Percentiles rank a stretch among this genome's conserved stretches.
Conservation (phyloP, 2,888 invertebrate genomes). For the Timema cristinae region DNA sequence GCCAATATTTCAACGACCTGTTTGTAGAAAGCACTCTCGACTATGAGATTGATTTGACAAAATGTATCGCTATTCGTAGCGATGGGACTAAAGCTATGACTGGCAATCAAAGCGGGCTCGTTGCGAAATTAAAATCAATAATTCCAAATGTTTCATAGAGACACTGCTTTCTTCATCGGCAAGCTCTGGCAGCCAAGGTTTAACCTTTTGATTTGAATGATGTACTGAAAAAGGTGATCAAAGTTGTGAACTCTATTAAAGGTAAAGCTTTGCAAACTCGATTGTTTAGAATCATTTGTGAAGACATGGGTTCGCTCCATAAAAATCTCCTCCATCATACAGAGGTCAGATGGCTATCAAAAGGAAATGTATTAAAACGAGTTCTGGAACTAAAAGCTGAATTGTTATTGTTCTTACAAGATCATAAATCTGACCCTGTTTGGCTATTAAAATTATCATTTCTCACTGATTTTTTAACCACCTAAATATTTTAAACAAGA, state of each 20-base stretch:
- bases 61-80: constrained; percentile 3
- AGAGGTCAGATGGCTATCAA: background rate
- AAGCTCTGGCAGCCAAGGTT: constrained; percentile 9
- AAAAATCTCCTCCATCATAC: background rate
- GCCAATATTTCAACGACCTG: too few species aligned
- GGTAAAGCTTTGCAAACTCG: too few species aligned
- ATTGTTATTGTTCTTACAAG: background rate
- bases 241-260: too few species aligned
- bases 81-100: background rate
- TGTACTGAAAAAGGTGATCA: background rate
- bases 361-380: background rate
- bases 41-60: background rate
- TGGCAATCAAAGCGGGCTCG: background rate
- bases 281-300: constrained; percentile 2
- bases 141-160: background rate
- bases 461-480: background rate
- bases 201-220: background rate
- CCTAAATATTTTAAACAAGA: constrained; percentile 9
- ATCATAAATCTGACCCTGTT: background rate
- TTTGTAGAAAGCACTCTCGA: background rate
- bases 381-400: background rate
- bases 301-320: constrained; percentile 7
- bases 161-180: constrained; percentile 7
- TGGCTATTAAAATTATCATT: too few species aligned
- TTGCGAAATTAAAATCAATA: background rate